Percentiles rank a stretch among this genome's conserved stretches.
These are phyloP conservation scores for Diprion similis DNA, from an alignment of 1,140 invertebrate species.

Conservation along the genomic window DNA sequence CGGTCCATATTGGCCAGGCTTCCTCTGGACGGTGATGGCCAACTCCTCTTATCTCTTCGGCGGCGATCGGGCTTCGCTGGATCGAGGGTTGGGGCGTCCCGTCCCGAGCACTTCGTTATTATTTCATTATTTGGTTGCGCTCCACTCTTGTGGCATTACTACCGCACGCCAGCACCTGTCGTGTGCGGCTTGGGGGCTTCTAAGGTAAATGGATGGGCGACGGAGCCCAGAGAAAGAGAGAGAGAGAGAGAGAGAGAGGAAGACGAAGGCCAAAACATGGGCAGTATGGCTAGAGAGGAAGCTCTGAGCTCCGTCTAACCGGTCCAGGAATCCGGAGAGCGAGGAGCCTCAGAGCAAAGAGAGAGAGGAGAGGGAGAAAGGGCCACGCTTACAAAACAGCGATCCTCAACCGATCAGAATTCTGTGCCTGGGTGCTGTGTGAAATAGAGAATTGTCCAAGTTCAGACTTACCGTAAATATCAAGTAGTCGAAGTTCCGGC, in stretches of 20 bases:
- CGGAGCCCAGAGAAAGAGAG: conserved; percentile 24
- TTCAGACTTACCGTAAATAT: too few species aligned
- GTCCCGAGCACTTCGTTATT: background rate
- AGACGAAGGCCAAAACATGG: conserved; percentile 21
- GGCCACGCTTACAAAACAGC: conserved; percentile 56
- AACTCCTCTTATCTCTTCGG: too few species aligned
- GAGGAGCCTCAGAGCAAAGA: background rate
- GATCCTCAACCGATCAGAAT: conserved; percentile 40
- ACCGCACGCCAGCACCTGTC: conserved; percentile 7
- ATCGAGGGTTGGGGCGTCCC: too few species aligned
- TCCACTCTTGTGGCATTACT: background rate
- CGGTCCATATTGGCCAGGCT: too few species aligned
- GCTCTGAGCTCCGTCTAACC: conserved; percentile 46
- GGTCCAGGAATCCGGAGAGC: conserved; percentile 54
- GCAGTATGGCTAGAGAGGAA: conserved; percentile 27
- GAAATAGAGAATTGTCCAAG: too few species aligned
- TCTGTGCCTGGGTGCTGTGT: too few species aligned
- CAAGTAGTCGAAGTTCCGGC: too few species aligned
- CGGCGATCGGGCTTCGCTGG: too few species aligned
- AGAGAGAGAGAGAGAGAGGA: conserved; percentile 26
- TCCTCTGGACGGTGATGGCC: too few species aligned
- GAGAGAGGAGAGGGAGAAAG: conserved; percentile 12
- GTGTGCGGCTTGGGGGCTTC: conserved; percentile 14
- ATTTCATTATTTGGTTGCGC: conserved; percentile 7
- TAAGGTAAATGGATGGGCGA: conserved; percentile 10